Evolutionary conservation across 2,797 vertebrate species (phyloP), one percentile per base, ranked within the genome.

Genomic region (Eupleurogrammus muticus): DNA sequence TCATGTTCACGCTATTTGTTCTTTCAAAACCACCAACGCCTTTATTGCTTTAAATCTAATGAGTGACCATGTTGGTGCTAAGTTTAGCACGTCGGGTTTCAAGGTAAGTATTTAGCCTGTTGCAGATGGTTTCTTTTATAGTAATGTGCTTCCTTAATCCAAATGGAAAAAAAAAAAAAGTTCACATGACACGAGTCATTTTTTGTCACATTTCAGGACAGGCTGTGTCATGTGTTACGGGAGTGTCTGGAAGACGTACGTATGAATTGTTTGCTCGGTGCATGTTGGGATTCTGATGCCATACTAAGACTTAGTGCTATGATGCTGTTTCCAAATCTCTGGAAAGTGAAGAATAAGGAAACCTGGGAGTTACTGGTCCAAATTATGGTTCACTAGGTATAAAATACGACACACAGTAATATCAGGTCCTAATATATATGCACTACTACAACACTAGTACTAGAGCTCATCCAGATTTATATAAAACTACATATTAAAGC

Each of bases 321-420:
- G 48, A 74, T 49, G 8, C 19, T 13, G 1, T 19, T 50, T 24
- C 44, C 55, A 54, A 9, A 19, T 17, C 5, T 17, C 19, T 60
- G 65, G 61, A 47, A 77, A 73, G 67, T 66, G 50, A 65, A 21
- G 40, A 80, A 81, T 50, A 56, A 40, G 24, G 35, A 16, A 19
- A 69, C 2, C 23, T 57, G 2, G 4, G 11, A 5, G 52, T 60
- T 54, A 44, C 57, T 52, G 19, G 57, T 65, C 47, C 5, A 12
- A 44, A 64, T 69, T 61, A 47, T 28, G 56, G 46, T 55, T 72
- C 38, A 50, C 38, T 56, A 54, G 24, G 21, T 61, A 44, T 17
- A 57, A 52, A 63, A 28, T 2, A 35, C 13, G 16, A 24, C 35
- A 28, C n/a, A 64, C 38, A 44, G 20, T 55, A 16, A 44, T 32